Base-by-base conservation (phyloP, 1,140 invertebrate genomes). In the Bradynema listronoti region DNA sequence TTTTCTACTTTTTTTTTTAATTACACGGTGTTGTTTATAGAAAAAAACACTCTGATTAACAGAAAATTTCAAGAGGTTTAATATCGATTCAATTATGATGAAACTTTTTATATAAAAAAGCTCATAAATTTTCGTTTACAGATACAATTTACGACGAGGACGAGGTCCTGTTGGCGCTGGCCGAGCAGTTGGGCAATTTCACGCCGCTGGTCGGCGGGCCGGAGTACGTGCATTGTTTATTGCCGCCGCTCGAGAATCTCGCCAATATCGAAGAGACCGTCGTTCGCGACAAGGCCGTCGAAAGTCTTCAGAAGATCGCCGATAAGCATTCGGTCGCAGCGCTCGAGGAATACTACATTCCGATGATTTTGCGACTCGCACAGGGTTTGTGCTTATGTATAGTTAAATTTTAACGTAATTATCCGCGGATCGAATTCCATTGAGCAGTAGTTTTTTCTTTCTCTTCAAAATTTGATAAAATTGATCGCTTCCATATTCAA, bases 71-170 rank as follows among this genome's bases (percentile, higher is more conserved):
- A n/a, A 54, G 52, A 46, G 24, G 3, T 50, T 4, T 1, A 19
- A 46, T 1, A 43, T 34, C n/a, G 24, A 49, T 49, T 9, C 9
- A 47, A 47, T 56, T 16, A 54, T 9, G 19, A 22, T 7, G 14
- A 25, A 34, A 25, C 29, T 65, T 25, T 50, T 50, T 29, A 19
- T 50, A 50, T 47, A 47, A 47, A 47, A 47, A 19, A 11, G 19
- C 36, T 39, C 36, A 39, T 58, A 24, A 30, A 29, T 19, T 32
- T 7, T 39, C 7, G 14, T 67, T 66, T 78, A 19, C 61, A 83
- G 94, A 99, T 79, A 98, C 94, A 14, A 96, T 99, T 68, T 98
- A 98, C 78, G 95, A 99, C 84, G 95, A 99, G 73, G 95, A 99
- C 83, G 95, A 99, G 83, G 94, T 99, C 9, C 81, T 99, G 4